Evolutionary conservation across 2,113 vertebrate genomes (phyloP), one percentile per base, ranked within the genome.

Genomic region (Tachysurus fulvidraco): DNA sequence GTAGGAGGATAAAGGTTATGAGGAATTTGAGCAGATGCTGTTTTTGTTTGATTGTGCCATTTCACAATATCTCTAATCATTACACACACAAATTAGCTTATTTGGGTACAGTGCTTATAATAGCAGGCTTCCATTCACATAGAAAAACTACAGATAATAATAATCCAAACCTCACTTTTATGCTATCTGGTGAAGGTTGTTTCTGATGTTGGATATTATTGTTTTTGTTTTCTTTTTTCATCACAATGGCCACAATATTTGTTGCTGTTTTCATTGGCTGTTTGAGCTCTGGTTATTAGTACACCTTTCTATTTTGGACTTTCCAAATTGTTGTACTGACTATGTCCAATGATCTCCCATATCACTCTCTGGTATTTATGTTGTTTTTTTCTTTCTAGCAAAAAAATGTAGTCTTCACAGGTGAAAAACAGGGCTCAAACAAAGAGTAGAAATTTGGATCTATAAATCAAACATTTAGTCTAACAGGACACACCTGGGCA

Each of bases 1-100:
- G 17, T 96, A 96, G 11, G 95, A 96, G 90, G 96, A 98, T 90
- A 96, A 96, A 88, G 96, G 96, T 79, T 96, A 96, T 89, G 95
- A 96, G 91, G 95, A 96, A 91, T 97, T 97, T 88, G 96, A 97
- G 91, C 95, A 97, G 92, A 96, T 96, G 94, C 93, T 97, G 90
- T 52, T 55, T 50, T 52, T 60, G 44, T 80, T 50, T 62, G 36
- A 36, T 36, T 36, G 36, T 36, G 13, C 13, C 41, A n/a, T 14
- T 21, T 23, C 28, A 16, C 17, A 69, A 11, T 30, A 46, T n/a
- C 62, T 52, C n/a, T 73, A 10, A 71, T 71, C 44, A 10, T 23
- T 5, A 36, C 36, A 44, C 30, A 41, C 19, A 73, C 69, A 30
- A 67, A 28, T 67, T 30, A 67, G 13, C 64, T 64, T 23, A 64